phyloP scores from a whole-genome alignment of 2,888 invertebrate genomes.

The Idaea aversata region DNA sequence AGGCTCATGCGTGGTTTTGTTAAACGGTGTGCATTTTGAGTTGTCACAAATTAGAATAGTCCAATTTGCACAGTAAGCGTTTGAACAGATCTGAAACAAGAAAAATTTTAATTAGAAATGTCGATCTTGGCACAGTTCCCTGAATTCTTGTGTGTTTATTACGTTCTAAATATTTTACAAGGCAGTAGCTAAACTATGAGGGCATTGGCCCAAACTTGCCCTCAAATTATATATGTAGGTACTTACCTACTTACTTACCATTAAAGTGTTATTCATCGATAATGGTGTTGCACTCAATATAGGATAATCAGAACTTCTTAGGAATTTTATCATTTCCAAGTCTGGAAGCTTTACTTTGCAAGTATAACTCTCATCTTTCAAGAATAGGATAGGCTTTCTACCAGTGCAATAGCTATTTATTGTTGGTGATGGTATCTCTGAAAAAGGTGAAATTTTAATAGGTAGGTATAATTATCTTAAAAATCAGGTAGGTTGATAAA shows the following conservation, averaged over 20 bases:
- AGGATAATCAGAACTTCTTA: conserved; percentile 44
- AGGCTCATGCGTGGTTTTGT: conserved; percentile 53
- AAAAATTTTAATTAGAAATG: not conserved
- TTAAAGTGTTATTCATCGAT: conserved; percentile 44
- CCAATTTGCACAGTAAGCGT: conserved; percentile 62
- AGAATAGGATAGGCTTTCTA: conserved; percentile 52
- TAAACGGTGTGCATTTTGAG: conserved; percentile 46
- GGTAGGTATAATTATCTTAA: conserved; percentile 4
- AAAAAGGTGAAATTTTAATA: conserved; percentile 30
- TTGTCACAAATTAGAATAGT: conserved; percentile 52
- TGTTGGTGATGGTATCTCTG: conserved; percentile 57
- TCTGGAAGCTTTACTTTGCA: conserved; percentile 61
- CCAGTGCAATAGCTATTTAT: conserved; percentile 60
- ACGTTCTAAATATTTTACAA: not conserved
- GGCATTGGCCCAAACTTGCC: not conserved
- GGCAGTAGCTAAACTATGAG: not conserved
- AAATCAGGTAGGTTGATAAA: conserved; percentile 7
- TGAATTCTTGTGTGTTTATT: not conserved
- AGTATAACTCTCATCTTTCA: conserved; percentile 49
- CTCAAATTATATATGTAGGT: not conserved
- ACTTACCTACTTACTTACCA: conserved; percentile 41
- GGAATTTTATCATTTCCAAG: conserved; percentile 61
- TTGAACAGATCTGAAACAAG: conserved; percentile 62
- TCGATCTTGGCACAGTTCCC: not conserved
- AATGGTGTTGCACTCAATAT: conserved; percentile 54